Percentiles rank a stretch among this genome's conserved stretches.
Conservation (phyloP, 2,888 invertebrate genomes). For the Dynastes grantii region DNA sequence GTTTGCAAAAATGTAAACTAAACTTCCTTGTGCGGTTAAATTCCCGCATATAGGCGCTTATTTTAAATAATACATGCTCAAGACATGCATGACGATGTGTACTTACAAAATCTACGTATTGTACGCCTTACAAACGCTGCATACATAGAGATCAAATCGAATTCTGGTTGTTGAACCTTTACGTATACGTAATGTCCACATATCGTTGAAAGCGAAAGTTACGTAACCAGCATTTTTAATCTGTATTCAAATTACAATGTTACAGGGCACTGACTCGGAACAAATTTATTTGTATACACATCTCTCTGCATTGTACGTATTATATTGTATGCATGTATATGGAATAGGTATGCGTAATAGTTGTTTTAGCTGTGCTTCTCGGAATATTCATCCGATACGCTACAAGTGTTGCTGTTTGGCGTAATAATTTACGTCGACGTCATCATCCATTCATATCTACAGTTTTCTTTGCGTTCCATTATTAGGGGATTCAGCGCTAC, state of each 20-base stretch:
- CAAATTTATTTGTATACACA: slow-evolving; percentile 39
- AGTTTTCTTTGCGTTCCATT: slow-evolving; percentile 19
- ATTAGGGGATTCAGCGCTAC: slow-evolving; percentile 1
- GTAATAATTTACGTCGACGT: slow-evolving; percentile 36
- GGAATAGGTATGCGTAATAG: slow-evolving; percentile 19
- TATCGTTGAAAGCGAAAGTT: slow-evolving; percentile 35
- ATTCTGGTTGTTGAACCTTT: slow-evolving; percentile 37
- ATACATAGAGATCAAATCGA: slow-evolving; percentile 30
- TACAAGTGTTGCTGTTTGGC: slow-evolving; percentile 38
- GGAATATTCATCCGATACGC: slow-evolving; percentile 39
- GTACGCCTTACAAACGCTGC: not conserved
- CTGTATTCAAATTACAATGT: slow-evolving; percentile 38
- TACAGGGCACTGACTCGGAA: slow-evolving; percentile 36
- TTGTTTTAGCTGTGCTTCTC: slow-evolving; percentile 38
- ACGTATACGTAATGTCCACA: not conserved
- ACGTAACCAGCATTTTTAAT: slow-evolving; percentile 39
- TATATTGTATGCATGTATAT: not conserved
- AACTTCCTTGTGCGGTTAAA: too few species aligned
- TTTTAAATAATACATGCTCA: too few species aligned
- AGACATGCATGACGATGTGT: too few species aligned
- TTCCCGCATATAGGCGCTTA: too few species aligned
- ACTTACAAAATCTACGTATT: not conserved
- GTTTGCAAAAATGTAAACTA: too few species aligned
- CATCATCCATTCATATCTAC: slow-evolving; percentile 41
- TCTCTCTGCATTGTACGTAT: not conserved